A percentile compares a stretch with the other conserved stretches of the same genome.
Evolutionary conservation across 2,888 invertebrate species (phyloP).

Genomic region (Temnothorax rugatulus): DNA sequence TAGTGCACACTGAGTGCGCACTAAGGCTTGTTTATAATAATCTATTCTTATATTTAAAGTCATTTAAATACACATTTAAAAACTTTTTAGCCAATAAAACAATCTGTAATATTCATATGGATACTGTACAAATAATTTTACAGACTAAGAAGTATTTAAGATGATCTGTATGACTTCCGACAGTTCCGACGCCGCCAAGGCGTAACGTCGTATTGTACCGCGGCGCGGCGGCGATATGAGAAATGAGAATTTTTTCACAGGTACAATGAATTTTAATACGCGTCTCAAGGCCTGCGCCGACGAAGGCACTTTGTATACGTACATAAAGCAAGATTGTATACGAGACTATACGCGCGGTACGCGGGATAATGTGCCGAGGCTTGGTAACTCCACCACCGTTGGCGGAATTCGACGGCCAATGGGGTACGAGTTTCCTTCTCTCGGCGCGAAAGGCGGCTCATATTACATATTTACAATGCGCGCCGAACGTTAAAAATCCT

Average conservation of each 20-base stretch:
- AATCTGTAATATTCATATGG: too few species aligned
- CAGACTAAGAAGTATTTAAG: too few species aligned
- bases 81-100: too few species aligned
- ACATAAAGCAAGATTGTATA: constrained; percentile 28
- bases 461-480: constrained; percentile 47
- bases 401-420: constrained; percentile 90
- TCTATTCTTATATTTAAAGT: too few species aligned
- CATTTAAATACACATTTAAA: too few species aligned
- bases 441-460: constrained; percentile 85
- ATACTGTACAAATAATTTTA: too few species aligned
- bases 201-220: constrained; percentile 14
- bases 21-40: too few species aligned
- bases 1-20: too few species aligned
- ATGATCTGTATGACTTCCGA: too few species aligned
- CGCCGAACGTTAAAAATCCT: constrained; percentile 23
- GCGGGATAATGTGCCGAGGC: constrained; percentile 85
- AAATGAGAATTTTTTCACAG: constrained; percentile 47
- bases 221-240: constrained; percentile 15
- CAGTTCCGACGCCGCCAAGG: constrained; percentile 16
- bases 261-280: constrained; percentile 53
- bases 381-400: constrained; percentile 96
- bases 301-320: constrained; percentile 8
- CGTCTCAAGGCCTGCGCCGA: constrained; percentile 51
- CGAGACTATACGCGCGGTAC: constrained; percentile 18
- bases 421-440: constrained; percentile 93